Evolutionary conservation across 92 coral and sea anemone genomes (phyloP), one percentile per base, ranked within the genome.

Genomic region (Porites evermanni): DNA sequence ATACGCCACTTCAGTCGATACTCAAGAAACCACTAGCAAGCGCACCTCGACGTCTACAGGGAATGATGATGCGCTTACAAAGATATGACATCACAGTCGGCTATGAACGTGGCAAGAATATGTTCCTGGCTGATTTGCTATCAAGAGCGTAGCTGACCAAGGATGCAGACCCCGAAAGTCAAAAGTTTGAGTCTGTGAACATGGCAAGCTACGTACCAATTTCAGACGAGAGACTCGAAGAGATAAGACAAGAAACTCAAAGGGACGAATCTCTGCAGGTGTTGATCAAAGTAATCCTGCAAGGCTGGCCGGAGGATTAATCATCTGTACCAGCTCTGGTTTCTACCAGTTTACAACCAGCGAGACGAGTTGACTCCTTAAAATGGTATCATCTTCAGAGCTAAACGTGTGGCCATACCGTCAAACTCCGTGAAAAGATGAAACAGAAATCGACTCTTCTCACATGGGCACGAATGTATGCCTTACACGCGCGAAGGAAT

Each of bases 321-420:
- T 51, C 65, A 6, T 18, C 66, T 14, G 29, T 64, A 6, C 67
- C 88, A 1, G 20, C 56, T 2, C 67, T 65, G 12, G 88, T n/a
- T 3, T 19, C 13, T 6, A 81, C 81, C 11, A 64, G 75, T 71
- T 84, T 74, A 4, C 50, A 75, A 23, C 64, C n/a, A 24, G 38
- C 5, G 88, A 6, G 88, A 84, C 19, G 88, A 84, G n/a, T 74
- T 84, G n/a, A 61, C 88, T 19, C 63, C 75, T 24, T 75, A 75
- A 10, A 72, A 61, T 65, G 88, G 82, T 8, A 20, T 84, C 10
- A 75, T 75, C 54, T 84, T 84, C 76, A 24, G 82, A 67, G 82
- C 82, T 3, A 61, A 84, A 60, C 19, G 64, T 7, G 64, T 84
- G 73, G 80, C 74, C 19, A 8, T 84, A 7, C 81, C 60, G 1